Percentiles rank a stretch among this genome's conserved stretches.
Conservation (phyloP, 2,797 vertebrate genomes). For the Huso huso region DNA sequence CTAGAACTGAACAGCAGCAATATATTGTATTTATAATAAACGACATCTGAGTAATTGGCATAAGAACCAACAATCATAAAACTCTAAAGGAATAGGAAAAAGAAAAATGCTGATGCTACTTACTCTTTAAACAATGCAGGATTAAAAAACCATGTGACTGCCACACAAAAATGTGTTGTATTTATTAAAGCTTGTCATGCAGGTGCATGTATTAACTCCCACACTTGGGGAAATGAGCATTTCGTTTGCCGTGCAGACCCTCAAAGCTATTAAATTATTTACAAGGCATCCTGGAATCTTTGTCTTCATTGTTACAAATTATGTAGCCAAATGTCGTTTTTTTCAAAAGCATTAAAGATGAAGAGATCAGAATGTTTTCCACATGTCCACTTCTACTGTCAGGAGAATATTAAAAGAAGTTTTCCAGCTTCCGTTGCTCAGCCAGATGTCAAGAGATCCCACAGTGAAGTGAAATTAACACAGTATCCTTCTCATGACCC, state of each 20-base stretch:
- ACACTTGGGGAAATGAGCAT: slow-evolving; percentile 38
- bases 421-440: slow-evolving; percentile 81
- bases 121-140: no score
- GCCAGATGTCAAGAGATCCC: slow-evolving; percentile 82
- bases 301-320: slow-evolving; percentile 60
- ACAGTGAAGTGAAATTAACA: slow-evolving; percentile 74
- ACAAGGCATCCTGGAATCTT: slow-evolving; percentile 50
- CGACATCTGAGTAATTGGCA: no score
- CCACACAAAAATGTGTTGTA: neutral
- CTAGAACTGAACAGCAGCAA: no score
- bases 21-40: no score
- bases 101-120: no score
- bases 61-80: no score
- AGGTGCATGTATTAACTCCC: slow-evolving; percentile 36
- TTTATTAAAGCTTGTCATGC: slow-evolving; percentile 19
- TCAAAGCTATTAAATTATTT: slow-evolving; percentile 48
- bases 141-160: neutral
- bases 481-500: slow-evolving; percentile 67
- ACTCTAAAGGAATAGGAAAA: no score
- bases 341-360: slow-evolving; percentile 70
- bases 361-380: slow-evolving; percentile 87
- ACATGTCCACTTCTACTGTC: slow-evolving; percentile 79
- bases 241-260: slow-evolving; percentile 27
- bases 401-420: slow-evolving; percentile 85
- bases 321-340: slow-evolving; percentile 60